Base-by-base conservation (phyloP, 2,113 vertebrate genomes). In the Sinocyclocheilus anshuiensis region DNA sequence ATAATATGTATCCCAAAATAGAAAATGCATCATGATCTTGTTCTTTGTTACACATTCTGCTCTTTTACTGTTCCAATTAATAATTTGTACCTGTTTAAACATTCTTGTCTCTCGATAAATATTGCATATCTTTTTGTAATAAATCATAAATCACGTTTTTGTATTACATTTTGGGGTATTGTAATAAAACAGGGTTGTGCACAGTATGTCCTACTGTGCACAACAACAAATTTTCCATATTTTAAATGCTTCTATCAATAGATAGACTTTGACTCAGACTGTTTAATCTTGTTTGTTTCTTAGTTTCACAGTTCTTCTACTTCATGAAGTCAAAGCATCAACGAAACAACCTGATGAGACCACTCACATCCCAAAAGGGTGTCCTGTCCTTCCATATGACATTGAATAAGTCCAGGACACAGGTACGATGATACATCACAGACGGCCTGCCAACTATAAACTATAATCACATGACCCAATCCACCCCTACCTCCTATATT, bases 391-490 rank as follows among this genome's bases (percentile, higher is more conserved):
- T 92, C 85, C 74, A 55, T 72, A 77, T 92, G 90, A 94, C 92
- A 93, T 89, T 94, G 93, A 94, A 85, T 89, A 89, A 93, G 88
- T 83, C 90, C 90, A 93, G 92, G 91, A 86, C 86, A 86, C 63
- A 78, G 85, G 89, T 89, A 88, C 89, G 86, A 91, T 92, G 86
- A 91, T 92, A 93, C 91, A 95, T 93, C 92, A 93, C 92, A 91
- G 88, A 90, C 20, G 7, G 84, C 81, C 89, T 81, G 87, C 84
- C 90, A 92, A 89, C 93, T 92, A 90, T 89, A 92, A 92, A 88
- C 89, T 88, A 88, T 84, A 89, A 87, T 86, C 72, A 77, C 87
- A 85, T 91, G 91, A 92, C 92, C 86, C 50, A 57, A 7, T 55
- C 50, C 72, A 50, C 48, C 29, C 87, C 84, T 78, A 59, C 76